Conservation (phyloP, 1,140 invertebrate genomes). For the Diuraphis noxia region DNA sequence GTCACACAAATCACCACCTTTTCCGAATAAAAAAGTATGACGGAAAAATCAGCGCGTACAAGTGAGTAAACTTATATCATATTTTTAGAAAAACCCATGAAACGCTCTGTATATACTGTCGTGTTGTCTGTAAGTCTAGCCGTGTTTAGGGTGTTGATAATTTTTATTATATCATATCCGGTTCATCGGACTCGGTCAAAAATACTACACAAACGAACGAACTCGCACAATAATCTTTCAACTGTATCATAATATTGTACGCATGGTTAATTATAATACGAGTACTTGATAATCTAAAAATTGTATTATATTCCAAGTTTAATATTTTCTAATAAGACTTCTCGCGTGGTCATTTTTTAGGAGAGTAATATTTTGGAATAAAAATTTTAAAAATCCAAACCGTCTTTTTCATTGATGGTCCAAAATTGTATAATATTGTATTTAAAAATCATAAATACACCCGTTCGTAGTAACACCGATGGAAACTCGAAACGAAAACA, state of each 20-base stretch:
- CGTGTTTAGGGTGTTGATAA: background rate
- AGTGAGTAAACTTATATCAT: too few species aligned
- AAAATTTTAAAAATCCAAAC: background rate
- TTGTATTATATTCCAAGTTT: background rate
- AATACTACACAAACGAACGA: background rate
- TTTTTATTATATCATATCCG: background rate
- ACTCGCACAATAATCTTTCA: background rate
- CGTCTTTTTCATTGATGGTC: background rate
- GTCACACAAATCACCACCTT: too few species aligned
- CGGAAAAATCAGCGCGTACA: too few species aligned
- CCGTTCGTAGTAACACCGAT: background rate
- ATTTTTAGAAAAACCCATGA: background rate
- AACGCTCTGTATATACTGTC: background rate
- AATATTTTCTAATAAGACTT: background rate
- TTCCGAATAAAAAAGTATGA: too few species aligned
- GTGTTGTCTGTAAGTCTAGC: background rate
- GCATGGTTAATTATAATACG: background rate
- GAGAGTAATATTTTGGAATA: background rate
- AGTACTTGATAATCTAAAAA: background rate
- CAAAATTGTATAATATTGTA: background rate
- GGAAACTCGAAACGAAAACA: background rate
- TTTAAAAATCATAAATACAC: background rate
- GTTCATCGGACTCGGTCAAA: background rate
- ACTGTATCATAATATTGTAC: background rate
- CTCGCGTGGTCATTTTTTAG: background rate